Evolutionary conservation across 2,113 vertebrate genomes (phyloP).

Genomic region (Centropristis striata): DNA sequence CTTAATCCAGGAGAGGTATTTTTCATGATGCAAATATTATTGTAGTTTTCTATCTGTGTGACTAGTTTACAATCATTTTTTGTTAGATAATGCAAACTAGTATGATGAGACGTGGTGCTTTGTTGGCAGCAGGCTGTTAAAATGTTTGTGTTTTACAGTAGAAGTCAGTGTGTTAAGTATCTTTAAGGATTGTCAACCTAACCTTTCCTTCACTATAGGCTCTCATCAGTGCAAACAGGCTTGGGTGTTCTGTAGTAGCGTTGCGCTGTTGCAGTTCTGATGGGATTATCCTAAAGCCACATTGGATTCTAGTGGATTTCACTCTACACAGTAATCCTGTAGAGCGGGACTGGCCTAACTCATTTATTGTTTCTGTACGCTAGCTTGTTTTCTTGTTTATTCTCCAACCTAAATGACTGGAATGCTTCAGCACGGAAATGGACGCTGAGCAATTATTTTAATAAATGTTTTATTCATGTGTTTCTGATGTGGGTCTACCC

Average conservation of each 20-base stretch:
- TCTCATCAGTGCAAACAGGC: slow-evolving; percentile 91
- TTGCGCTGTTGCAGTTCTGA: slow-evolving; percentile 87
- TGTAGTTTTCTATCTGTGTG: slow-evolving; percentile 71
- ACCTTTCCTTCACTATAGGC: slow-evolving; percentile 85
- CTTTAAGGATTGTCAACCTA: slow-evolving; percentile 73
- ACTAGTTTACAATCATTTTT: slow-evolving; percentile 53
- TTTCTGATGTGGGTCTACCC: slow-evolving; percentile 27
- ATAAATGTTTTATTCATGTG: slow-evolving; percentile 71
- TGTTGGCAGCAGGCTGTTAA: slow-evolving; percentile 66
- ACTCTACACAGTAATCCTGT: slow-evolving; percentile 85
- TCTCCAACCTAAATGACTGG: slow-evolving; percentile 47
- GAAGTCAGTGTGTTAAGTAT: slow-evolving; percentile 53
- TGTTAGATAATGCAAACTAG: slow-evolving; percentile 55
- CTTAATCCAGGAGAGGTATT: slow-evolving; percentile 68
- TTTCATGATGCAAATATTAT: slow-evolving; percentile 56
- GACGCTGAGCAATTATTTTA: slow-evolving; percentile 58
- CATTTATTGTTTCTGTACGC: slow-evolving; percentile 53
- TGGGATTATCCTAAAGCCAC: slow-evolving; percentile 90
- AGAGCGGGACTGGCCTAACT: slow-evolving; percentile 75
- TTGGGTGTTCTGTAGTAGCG: slow-evolving; percentile 89
- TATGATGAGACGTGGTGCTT: slow-evolving; percentile 33
- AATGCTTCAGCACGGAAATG: slow-evolving; percentile 56
- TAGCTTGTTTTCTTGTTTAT: slow-evolving; percentile 49
- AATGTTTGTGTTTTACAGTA: slow-evolving; percentile 59
- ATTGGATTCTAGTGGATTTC: slow-evolving; percentile 89